Evolutionary conservation across 2,113 vertebrate species (phyloP), one percentile per base, ranked within the genome.

Genomic region (Lepus timidus): DNA sequence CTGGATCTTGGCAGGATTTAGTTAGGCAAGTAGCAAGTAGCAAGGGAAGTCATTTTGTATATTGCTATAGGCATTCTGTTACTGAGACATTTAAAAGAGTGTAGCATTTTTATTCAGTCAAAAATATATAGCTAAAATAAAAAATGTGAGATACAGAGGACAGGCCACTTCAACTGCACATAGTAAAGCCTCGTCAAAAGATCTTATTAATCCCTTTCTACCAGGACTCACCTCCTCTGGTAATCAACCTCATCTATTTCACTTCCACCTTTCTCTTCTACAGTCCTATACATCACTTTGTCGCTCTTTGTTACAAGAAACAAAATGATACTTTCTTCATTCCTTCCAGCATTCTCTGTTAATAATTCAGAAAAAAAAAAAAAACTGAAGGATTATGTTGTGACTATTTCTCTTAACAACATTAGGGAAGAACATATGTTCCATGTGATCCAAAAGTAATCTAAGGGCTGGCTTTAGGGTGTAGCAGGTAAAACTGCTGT

Each of bases 321-420:
- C 8, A 64, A 74, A 86, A 12, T 58, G 25, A 58, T 93, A 65
- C 31, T 67, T 93, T 6, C 55, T 83, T 87, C 65, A 71, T 29
- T 93, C 82, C 44, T 93, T 36, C n/a, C 67, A 90, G 36, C 20
- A 39, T 87, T 55, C 78, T 95, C 52, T 27, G 81, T 89, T 36
- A 92, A 70, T 8, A 58, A 27, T 82, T 90, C 81, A 86, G 62
- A 55, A 85, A 71, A 82, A 83, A 76, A 61, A 8, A 90, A 44
- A 44, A 44, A 44, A 44, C 44, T 44, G 73, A 90, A 86, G 6
- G 25, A 62, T 85, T 85, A 44, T 75, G 49, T 55, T 64, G 67
- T 36, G 33, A 70, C 29, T 67, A 4, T 62, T 88, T 39, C 68
- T 55, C 36, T 49, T 88, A 67, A 31, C 6, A 80, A 80, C 52